These are phyloP conservation scores for Paradoxurus hermaphroditus DNA, from an alignment of 2,113 vertebrate genomes.

Conservation along the genomic window DNA sequence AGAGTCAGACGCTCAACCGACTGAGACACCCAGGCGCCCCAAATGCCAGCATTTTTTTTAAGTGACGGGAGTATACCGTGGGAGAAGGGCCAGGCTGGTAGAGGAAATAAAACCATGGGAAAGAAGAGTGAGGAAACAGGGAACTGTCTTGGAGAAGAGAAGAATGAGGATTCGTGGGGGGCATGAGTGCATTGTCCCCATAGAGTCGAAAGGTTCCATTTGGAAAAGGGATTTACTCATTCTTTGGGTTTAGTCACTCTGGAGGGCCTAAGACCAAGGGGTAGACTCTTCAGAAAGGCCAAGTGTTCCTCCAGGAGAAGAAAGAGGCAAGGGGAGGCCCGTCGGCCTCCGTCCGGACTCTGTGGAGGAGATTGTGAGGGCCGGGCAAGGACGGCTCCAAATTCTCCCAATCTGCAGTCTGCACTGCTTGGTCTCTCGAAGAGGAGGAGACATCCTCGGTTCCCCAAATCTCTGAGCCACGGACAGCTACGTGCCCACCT, in stretches of 20 bases:
- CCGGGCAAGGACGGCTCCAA: accelerated
- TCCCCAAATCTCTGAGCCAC: not conserved
- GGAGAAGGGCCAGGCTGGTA: not conserved
- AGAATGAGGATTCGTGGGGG: not conserved
- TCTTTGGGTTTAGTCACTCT: not conserved
- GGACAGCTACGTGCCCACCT: no score
- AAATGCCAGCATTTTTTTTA: not conserved
- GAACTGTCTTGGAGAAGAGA: not conserved
- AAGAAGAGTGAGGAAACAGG: not conserved
- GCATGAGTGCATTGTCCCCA: no score
- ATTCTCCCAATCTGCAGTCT: not conserved
- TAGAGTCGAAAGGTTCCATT: not conserved
- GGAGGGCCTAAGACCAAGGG: not conserved
- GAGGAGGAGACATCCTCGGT: no score
- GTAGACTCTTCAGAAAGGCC: not conserved
- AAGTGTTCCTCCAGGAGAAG: not conserved
- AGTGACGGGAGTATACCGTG: accelerated
- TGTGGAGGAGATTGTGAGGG: not conserved
- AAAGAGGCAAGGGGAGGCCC: not conserved
- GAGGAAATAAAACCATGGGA: not conserved
- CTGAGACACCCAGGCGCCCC: no score
- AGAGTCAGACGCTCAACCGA: no score
- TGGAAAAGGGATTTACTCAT: not conserved
- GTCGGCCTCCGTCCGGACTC: not conserved
- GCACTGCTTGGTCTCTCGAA: accelerated